Evolutionary conservation across 2,888 invertebrate species (phyloP), one percentile per base, ranked within the genome.

Genomic region (Cotesia congregata): DNA sequence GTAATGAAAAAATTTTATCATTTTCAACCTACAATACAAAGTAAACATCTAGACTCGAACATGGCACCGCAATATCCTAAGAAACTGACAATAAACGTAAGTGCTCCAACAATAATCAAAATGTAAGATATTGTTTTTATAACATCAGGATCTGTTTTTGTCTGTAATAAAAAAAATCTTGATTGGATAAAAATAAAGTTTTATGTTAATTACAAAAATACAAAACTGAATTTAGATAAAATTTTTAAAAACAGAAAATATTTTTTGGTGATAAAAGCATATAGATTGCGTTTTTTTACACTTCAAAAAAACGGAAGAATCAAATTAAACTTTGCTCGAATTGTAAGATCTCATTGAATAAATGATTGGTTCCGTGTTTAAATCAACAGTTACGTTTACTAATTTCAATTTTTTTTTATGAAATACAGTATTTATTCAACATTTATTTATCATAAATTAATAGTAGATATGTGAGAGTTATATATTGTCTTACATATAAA

Each of bases 61-160:
- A 93, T 91, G 72, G 94, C 93, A 65, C 94, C 94, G 85, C 94
- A 93, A 86, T 94, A 94, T 40, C 94, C 94, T 82, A 94, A 90
- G 88, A 94, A 94, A 85, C 94, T 94, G 84, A 94, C 91, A 78
- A 94, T 86, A 88, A 94, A 94, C 90, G 94, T 93, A 81, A 94
- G 91, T 40, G 92, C 93, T 80, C 94, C 94, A 77, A 93, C 92
- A 69, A 92, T 92, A 83, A 94, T 93, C 82, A 94, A 88, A 81
- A 94, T 91, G 87, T 94, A 94, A 38, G 94, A 93, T 77, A 93
- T 91, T 87, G 93, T 93, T 85, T 93, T 92, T 81, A 94, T 92
- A 78, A 94, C 93, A 78, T 92, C 91, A 6, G 93, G 83, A 74
- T 87, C 85, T 17, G 87, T 87, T 74, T 86, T 85, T 15, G 80